Evolutionary conservation across 2,888 invertebrate genomes (phyloP).

Genomic region (Microdon myrmicae): DNA sequence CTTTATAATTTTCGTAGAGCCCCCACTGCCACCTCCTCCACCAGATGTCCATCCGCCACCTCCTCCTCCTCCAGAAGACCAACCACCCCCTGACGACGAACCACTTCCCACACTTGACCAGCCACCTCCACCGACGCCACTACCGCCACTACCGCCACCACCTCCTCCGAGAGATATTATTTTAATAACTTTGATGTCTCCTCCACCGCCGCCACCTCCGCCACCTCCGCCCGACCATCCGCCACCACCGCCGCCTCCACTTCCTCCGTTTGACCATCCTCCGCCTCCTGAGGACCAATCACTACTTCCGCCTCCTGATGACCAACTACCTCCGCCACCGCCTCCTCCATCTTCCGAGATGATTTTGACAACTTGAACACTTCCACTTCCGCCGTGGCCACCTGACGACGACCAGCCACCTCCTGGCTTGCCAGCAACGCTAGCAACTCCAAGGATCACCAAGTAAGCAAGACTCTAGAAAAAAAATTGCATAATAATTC

Average conservation of each 20-base stretch:
- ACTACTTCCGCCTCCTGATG: conserved; percentile 56
- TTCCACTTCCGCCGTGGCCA: conserved; percentile 53
- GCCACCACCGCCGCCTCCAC: conserved; percentile 53
- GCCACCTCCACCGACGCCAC: conserved; percentile 53
- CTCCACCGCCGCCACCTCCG: conserved; percentile 25
- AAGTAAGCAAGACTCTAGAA: conserved; percentile 62
- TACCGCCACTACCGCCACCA: conserved; percentile 41
- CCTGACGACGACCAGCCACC: conserved; percentile 57
- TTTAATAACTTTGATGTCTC: conserved; percentile 32
- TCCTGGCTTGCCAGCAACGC: conserved; percentile 61
- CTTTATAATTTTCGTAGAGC: conserved; percentile 42
- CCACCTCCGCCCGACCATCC: conserved; percentile 46
- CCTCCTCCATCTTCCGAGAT: conserved; percentile 43
- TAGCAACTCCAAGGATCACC: conserved; percentile 61
- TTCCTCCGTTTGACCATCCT: conserved; percentile 50
- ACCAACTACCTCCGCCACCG: conserved; percentile 54
- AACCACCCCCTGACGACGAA: conserved; percentile 34
- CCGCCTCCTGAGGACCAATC: conserved; percentile 52
- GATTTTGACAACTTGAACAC: conserved; percentile 47
- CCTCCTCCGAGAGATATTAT: conserved; percentile 53
- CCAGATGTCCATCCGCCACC: conserved; percentile 50
- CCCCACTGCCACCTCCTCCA: conserved; percentile 37
- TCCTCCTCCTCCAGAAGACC: conserved; percentile 47
- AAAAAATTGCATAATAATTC: conserved; percentile 9
- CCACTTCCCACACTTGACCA: conserved; percentile 29